These are phyloP conservation scores for Coreius guichenoti DNA, from an alignment of 2,797 vertebrate genomes.

Conservation along the genomic window DNA sequence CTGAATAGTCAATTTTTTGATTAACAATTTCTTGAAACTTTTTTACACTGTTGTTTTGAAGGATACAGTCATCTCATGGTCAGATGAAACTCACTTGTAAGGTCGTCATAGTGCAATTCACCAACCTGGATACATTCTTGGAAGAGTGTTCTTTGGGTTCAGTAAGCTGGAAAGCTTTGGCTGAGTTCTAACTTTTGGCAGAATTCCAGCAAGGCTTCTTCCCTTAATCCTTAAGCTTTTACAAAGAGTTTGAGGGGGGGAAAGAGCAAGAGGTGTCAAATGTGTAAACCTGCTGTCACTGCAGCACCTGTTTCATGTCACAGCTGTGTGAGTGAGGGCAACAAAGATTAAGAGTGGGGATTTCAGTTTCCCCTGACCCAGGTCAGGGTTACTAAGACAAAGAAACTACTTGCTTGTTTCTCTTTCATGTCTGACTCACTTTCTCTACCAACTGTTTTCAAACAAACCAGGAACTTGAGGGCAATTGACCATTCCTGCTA, in stretches of 20 bases:
- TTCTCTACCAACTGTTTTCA: constrained; percentile 33
- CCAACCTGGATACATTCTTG: constrained; percentile 5
- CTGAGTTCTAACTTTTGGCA: constrained; percentile 35
- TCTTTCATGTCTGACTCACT: constrained; percentile 34
- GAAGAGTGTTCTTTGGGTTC: constrained; percentile 27
- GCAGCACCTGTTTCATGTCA: constrained; percentile 45
- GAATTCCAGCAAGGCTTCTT: constrained; percentile 17
- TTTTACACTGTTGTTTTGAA: constrained; percentile 1
- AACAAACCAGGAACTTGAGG: constrained; percentile 40
- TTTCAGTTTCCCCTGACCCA: constrained; percentile 23
- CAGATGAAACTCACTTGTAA: background rate
- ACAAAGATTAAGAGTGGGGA: constrained; percentile 25
- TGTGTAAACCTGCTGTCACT: constrained; percentile 11
- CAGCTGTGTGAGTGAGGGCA: constrained; percentile 33
- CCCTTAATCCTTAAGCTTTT: constrained; percentile 31
- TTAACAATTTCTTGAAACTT: background rate
- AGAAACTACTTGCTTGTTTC: constrained; percentile 24
- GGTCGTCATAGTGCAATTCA: background rate
- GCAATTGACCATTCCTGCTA: constrained; percentile 4
- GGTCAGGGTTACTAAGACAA: constrained; percentile 33
- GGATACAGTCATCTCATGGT: background rate
- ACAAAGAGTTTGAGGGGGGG: constrained; percentile 1
- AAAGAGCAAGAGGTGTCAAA: constrained; percentile 8
- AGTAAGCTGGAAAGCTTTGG: constrained; percentile 35
- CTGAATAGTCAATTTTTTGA: background rate